These are phyloP conservation scores for Antheraea pernyi DNA, from an alignment of 1,140 invertebrate species.

Conservation along the genomic window DNA sequence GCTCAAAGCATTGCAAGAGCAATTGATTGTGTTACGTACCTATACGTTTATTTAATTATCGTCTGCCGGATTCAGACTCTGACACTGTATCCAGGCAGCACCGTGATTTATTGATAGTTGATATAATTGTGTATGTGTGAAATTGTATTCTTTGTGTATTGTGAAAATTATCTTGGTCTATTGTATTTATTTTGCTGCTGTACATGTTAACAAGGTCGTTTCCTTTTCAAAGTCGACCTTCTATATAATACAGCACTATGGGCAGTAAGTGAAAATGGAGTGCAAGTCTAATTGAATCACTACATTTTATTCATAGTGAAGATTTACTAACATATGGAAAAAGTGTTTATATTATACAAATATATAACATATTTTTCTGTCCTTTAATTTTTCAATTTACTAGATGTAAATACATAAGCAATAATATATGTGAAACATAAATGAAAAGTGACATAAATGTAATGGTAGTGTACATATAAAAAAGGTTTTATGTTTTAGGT, in stretches of 20 bases:
- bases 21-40: constrained; percentile 58
- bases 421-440: too few relatives aligned
- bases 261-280: constrained; percentile 52
- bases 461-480: too few relatives aligned
- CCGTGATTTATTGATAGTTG: constrained; percentile 21
- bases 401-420: background rate
- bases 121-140: constrained; percentile 23
- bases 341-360: background rate
- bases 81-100: constrained; percentile 38
- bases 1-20: constrained; percentile 42
- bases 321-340: background rate
- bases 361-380: constrained; percentile 8
- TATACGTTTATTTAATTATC: constrained; percentile 68
- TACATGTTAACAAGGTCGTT: constrained; percentile 15
- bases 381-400: constrained; percentile 8
- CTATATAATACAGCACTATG: constrained; percentile 33
- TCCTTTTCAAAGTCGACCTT: constrained; percentile 30
- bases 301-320: background rate
- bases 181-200: constrained; percentile 36
- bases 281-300: background rate
- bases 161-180: constrained; percentile 47
- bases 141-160: constrained; percentile 1
- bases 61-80: constrained; percentile 32
- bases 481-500: constrained; percentile 26
- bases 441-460: too few relatives aligned